phyloP scores from a whole-genome alignment of 2,888 invertebrate genomes.

The Harmothoe impar region DNA sequence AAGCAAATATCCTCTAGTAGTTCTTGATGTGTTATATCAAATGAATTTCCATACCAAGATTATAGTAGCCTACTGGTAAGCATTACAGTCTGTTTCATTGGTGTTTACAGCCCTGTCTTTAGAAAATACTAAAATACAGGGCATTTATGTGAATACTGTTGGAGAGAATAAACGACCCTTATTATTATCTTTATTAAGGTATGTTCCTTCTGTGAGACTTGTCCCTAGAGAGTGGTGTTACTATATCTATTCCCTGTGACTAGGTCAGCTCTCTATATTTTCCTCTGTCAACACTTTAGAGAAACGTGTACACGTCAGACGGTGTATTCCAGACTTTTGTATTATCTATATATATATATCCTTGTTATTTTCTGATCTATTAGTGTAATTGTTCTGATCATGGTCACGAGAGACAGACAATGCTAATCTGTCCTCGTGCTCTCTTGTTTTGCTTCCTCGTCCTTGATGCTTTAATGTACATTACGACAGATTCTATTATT shows the following conservation, averaged over 20 bases:
- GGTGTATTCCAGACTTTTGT: conserved; percentile 32
- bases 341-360: conserved; percentile 42
- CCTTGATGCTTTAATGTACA: conserved; percentile 51
- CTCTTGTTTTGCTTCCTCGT: conserved; percentile 38
- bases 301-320: conserved; percentile 25
- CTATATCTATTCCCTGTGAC: conserved; percentile 52
- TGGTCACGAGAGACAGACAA: neutral
- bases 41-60: neutral
- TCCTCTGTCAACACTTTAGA: conserved; percentile 54
- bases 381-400: conserved; percentile 13
- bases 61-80: neutral
- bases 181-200: conserved; percentile 1
- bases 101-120: neutral
- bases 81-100: neutral
- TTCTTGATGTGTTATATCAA: conserved; percentile 29
- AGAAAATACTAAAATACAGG: neutral
- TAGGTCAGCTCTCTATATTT: conserved; percentile 27
- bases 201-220: conserved; percentile 51
- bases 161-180: neutral
- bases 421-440: conserved; percentile 20
- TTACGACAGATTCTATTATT: conserved; percentile 37
- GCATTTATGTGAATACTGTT: conserved; percentile 8
- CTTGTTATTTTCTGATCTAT: conserved; percentile 34
- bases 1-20: conserved; percentile 28
- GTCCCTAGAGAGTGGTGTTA: conserved; percentile 41